A percentile compares a stretch with the other conserved stretches of the same genome.
Evolutionary conservation across 2,797 vertebrate species (phyloP).

Genomic region (Apogon talboti): DNA sequence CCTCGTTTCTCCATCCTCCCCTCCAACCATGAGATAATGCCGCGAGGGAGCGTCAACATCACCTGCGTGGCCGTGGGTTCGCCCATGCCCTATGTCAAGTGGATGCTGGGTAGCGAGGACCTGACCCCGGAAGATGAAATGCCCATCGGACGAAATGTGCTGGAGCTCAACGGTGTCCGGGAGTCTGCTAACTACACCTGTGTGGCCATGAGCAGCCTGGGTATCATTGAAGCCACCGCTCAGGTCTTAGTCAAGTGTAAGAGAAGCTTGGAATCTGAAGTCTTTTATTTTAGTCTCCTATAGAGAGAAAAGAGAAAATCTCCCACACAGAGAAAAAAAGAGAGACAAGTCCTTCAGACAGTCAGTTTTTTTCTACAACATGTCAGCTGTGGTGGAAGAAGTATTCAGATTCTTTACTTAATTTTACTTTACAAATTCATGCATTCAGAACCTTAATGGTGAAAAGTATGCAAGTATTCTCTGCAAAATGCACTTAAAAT

Average conservation of each 20-base stretch:
- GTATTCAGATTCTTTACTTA: too few species aligned
- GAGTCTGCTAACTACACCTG: conserved; percentile 98
- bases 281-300: neutral
- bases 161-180: conserved; percentile 93
- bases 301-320: too few species aligned
- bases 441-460: too few species aligned
- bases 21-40: conserved; percentile 97
- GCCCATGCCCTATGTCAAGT: conserved; percentile 98
- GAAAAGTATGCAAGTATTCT: too few species aligned
- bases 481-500: too few species aligned
- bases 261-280: conserved; percentile 35
- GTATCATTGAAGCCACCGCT: conserved; percentile 93
- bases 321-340: too few species aligned
- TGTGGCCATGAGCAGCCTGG: conserved; percentile 98
- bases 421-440: too few species aligned
- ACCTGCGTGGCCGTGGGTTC: conserved; percentile 98
- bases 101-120: conserved; percentile 96
- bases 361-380: too few species aligned
- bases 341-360: too few species aligned
- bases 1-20: conserved; percentile 96
- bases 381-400: too few species aligned
- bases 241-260: conserved; percentile 99
- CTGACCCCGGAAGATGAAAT: conserved; percentile 96
- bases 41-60: conserved; percentile 96
- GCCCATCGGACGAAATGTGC: conserved; percentile 94